Evolutionary conservation across 2,113 vertebrate species (phyloP).

Genomic region (Xenus cinereus): DNA sequence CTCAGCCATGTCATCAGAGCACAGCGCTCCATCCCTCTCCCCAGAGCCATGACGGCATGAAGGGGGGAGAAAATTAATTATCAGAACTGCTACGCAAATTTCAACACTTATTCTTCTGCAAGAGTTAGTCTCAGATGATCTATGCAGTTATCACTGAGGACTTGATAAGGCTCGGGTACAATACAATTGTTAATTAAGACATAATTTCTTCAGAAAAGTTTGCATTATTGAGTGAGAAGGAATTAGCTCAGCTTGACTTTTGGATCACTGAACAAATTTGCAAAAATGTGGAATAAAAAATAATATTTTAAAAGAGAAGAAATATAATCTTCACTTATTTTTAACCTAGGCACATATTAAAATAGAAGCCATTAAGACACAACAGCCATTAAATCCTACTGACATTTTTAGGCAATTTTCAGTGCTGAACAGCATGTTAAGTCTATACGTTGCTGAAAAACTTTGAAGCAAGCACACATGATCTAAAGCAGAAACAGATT

Average conservation of each 20-base stretch:
- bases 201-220: not conserved
- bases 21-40: not conserved
- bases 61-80: not conserved
- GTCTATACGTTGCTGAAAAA: not conserved
- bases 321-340: not conserved
- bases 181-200: not conserved
- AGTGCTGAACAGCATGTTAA: not conserved
- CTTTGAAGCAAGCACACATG: not conserved
- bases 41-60: accelerated
- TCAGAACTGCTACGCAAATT: not conserved
- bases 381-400: not conserved
- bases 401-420: conserved; percentile 20
- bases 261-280: not conserved
- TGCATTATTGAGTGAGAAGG: not conserved
- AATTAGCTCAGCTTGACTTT: not conserved
- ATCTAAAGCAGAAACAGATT: not conserved
- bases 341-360: not conserved
- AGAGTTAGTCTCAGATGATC: conserved; percentile 4
- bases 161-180: accelerated
- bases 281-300: not conserved
- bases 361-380: not conserved
- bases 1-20: accelerated
- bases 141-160: not conserved
- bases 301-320: conserved; percentile 2
- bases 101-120: not conserved